Base-by-base conservation (phyloP, 2,888 invertebrate species). In the Stictocephala bisonia region DNA sequence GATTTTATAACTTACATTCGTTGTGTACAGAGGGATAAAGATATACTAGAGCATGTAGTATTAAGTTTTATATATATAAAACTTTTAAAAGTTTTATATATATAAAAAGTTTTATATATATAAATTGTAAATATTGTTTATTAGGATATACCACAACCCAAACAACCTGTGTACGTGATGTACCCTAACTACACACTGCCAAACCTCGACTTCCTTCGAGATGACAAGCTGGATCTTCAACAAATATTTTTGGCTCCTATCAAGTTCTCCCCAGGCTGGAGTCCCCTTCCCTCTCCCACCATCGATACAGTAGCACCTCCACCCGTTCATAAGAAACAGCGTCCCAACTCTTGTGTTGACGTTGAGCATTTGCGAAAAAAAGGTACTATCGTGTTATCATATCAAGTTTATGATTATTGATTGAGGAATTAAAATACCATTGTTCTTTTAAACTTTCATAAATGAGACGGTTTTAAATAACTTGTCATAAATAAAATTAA, bases 141-240 rank as follows among this genome's bases (percentile, higher is more conserved):
- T 56, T 56, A 15, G 1, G 15, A 29, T 24, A 29, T n/a, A 1
- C 31, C 58, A 20, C 1, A 20, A 58, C 53, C 53, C 26, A 79
- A 77, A 66, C 82, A 89, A 88, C 94, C 95, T 2, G 93, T 96
- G 0, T 96, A 94, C 83, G 92, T 96, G 50, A 89, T 95, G 77
- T 96, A 95, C 85, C 96, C 96, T 27, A 95, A 93, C 84, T 96
- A 96, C 81, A 92, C 95, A 6, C 85, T 96, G 75, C 96, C 96
- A 20, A 94, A 96, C 85, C 87, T 96, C 79, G 93, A 93, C 79
- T 96, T 96, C 84, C 87, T 96, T 71, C 80, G 82, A 71, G 85
- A 86, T 78, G 84, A 86, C 74, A 84, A 86, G 74, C 82, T 86
- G 24, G 87, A 90, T 74, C 77, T 81, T 48, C 80, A 81, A 48